Evolutionary conservation across 2,888 invertebrate genomes (phyloP), one percentile per base, ranked within the genome.

Genomic region (Xylota segnis): DNA sequence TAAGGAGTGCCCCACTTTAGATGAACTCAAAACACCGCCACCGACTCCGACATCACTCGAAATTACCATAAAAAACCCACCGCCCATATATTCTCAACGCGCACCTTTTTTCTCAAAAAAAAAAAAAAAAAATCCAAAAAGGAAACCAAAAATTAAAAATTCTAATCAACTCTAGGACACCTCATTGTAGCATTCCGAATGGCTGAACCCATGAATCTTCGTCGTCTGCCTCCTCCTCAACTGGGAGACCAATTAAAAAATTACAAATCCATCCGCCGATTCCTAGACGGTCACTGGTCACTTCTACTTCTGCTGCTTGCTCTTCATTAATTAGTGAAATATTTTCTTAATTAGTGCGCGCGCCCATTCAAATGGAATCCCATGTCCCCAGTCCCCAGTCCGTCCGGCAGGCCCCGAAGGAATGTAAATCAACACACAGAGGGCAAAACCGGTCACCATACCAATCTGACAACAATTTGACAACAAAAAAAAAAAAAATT

Each of bases 281-380:
- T 63, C 37, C 18, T 40, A 54, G 9, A 59, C 58, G 16, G 59
- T 10, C 43, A 56, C 65, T 56, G 27, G 7, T 29, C 56, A 45
- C 29, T 0, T n/a, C 50, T 2, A 23, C 61, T 23, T 32, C 47
- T 56, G 37, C 34, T 65, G 58, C 50, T 50, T 66, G 56, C 43
- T 50, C 82, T 70, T 71, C 76, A 76, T 82, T 82, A 82, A 82
- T 82, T 83, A 81, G 81, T 74, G 79, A 74, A 81, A 81, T 82
- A 68, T 83, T 83, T 83, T 65, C 68, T 83, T 83, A 83, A 83
- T 83, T 83, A 77, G 77, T 77, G 45, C 59, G 76, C 27, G 63
- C 75, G 68, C 50, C 74, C 61, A 75, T 79, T 52, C 16, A 74
- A 81, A 81, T 75, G 61, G 68, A 82, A 65, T 58, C 59, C 70